Evolutionary conservation across 2,888 invertebrate genomes (phyloP), one percentile per base, ranked within the genome.

Genomic region (Microctonus hyperodae): DNA sequence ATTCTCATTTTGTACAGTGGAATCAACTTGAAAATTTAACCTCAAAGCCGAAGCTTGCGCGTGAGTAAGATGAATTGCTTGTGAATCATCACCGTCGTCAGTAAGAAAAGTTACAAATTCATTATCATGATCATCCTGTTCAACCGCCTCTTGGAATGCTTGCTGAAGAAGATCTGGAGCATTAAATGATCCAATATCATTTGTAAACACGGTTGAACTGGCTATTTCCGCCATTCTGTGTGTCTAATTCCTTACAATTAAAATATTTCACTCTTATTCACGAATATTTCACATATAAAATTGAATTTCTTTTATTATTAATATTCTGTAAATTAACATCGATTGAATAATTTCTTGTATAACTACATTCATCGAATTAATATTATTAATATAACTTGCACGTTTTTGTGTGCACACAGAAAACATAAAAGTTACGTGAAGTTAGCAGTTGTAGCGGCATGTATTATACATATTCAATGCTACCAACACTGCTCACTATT

Each of bases 41-140:
- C 84, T 83, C 65, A 84, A 74, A 33, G 82, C 83, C 2, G 79
- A 78, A 1, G 83, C 84, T 70, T 84, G 84, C 59, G 78, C 83
- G 1, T 79, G 78, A 2, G 83, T 83, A 10, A 85, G 67, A 11
- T 83, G 82, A 69, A 85, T 81, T 2, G 83, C 79, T 55, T 83
- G 81, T 1, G 81, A 74, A 58, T 79, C 78, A 33, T 75, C 75
- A 3, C 76, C 77, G 37, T 81, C 75, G 72, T 79, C 77, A 23
- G 79, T 79, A 44, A 83, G 72, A 67, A 81, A 79, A n/a, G 82
- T 78, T 9, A 83, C 80, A 56, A 82, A 81, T 35, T 82, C 80
- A 59, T 77, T 78, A 7, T 77, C 76, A 28, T 65, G 66, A 56
- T 78, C 76, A 11, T 78, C 75, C 11, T 82, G 82, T 57, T 78